Percentiles rank a stretch among this genome's conserved stretches.
Evolutionary conservation across 1,140 invertebrate genomes (phyloP).

Genomic region (Vanessa tameamea): DNA sequence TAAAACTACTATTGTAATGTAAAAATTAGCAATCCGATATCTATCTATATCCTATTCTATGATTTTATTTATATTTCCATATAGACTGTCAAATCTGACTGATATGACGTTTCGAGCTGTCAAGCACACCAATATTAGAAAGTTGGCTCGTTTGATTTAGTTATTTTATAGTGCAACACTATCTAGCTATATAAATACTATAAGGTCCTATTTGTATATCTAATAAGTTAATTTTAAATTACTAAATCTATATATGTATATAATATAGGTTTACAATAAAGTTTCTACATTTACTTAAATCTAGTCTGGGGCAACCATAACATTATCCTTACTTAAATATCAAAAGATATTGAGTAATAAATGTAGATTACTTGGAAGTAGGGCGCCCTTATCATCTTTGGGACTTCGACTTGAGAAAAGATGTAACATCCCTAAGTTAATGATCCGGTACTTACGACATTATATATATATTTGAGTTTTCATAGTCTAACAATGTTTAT

Average conservation of each 20-base stretch:
- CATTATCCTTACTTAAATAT: constrained; percentile 16
- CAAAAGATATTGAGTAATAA: constrained; percentile 22
- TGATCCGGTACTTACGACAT: constrained; percentile 1
- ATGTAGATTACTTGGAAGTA: constrained; percentile 18
- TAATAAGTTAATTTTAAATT: background rate
- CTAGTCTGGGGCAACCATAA: background rate
- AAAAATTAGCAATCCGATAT: no score
- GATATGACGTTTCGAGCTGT: no score
- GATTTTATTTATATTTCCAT: no score
- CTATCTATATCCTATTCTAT: no score
- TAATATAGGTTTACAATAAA: background rate
- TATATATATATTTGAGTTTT: background rate
- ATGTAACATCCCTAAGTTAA: constrained; percentile 12
- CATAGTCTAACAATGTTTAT: no score
- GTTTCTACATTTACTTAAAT: background rate
- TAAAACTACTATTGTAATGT: background rate
- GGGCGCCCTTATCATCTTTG: constrained; percentile 22
- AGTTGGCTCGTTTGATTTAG: no score
- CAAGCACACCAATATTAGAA: no score
- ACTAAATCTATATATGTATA: background rate
- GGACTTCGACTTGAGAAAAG: constrained; percentile 17
- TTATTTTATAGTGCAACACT: no score
- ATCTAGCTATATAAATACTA: no score
- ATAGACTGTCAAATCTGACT: no score
- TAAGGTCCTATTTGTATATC: background rate